Evolutionary conservation across 2,113 vertebrate species (phyloP).

Genomic region (Maccullochella peelii): DNA sequence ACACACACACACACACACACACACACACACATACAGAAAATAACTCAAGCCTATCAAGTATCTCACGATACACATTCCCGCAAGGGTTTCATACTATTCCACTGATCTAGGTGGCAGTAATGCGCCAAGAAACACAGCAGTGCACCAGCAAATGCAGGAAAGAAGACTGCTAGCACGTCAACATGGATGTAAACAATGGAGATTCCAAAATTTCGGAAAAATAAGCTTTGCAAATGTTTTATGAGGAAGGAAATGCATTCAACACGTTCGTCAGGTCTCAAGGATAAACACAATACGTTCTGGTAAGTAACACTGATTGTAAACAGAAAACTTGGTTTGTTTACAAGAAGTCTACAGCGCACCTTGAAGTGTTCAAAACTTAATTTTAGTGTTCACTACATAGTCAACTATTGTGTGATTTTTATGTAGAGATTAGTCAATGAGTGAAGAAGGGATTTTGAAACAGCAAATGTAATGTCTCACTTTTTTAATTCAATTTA

Average conservation of each 20-base stretch:
- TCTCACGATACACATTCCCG: neutral
- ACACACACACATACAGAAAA: neutral
- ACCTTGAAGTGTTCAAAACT: neutral
- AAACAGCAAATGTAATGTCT: neutral
- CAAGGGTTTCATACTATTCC: neutral
- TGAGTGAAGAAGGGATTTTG: neutral
- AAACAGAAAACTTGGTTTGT: neutral
- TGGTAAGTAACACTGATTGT: too few relatives aligned
- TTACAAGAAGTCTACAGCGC: neutral
- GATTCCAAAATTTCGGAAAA: neutral
- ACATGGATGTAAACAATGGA: neutral
- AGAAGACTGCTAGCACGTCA: neutral
- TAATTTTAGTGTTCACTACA: neutral
- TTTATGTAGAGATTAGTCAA: neutral
- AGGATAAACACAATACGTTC: neutral
- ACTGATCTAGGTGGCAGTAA: neutral
- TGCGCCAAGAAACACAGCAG: neutral
- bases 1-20: too few relatives aligned
- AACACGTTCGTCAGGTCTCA: neutral
- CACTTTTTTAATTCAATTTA: neutral
- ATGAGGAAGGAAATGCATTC: neutral
- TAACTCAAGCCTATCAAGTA: neutral
- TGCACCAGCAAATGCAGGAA: neutral
- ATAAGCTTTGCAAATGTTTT: neutral
- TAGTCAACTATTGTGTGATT: neutral